These are phyloP conservation scores for Notospermus geniculatus DNA, from an alignment of 1,140 invertebrate species.

Conservation along the genomic window DNA sequence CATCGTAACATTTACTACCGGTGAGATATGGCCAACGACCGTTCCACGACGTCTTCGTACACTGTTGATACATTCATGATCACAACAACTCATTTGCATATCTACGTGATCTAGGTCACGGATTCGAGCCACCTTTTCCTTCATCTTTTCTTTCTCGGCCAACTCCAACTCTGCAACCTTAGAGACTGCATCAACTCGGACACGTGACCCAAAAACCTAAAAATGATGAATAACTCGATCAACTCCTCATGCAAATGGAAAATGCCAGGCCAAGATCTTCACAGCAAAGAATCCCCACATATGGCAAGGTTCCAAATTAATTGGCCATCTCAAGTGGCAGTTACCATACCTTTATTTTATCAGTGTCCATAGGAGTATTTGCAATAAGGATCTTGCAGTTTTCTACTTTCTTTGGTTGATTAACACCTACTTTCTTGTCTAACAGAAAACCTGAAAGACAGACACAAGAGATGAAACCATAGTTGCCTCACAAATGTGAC, in stretches of 20 bases:
- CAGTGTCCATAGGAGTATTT: slow-evolving; percentile 99
- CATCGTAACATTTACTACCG: too few relatives aligned
- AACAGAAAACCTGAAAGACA: slow-evolving; percentile 76
- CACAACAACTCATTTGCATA: too few relatives aligned
- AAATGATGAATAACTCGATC: slow-evolving; percentile 9
- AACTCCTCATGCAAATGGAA: neutral
- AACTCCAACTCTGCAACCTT: slow-evolving; percentile 97
- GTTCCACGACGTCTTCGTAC: too few relatives aligned
- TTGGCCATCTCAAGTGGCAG: neutral
- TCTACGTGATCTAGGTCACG: too few relatives aligned
- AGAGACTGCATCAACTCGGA: slow-evolving; percentile 95
- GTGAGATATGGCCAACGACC: too few relatives aligned
- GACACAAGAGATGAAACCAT: slow-evolving; percentile 12
- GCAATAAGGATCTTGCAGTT: slow-evolving; percentile 96
- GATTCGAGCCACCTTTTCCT: slow-evolving; percentile 98
- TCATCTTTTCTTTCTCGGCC: slow-evolving; percentile 99
- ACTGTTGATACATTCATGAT: too few relatives aligned
- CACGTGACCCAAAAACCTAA: slow-evolving; percentile 91
- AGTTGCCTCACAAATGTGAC: too few relatives aligned
- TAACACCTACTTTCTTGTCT: slow-evolving; percentile 92
- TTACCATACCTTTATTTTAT: slow-evolving; percentile 89
- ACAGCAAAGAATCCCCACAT: too few relatives aligned
- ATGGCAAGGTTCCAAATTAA: neutral
- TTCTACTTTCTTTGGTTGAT: slow-evolving; percentile 86
- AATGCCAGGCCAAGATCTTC: neutral